Base-by-base conservation (phyloP, 2,113 vertebrate species). In the Bombycilla garrulus region DNA sequence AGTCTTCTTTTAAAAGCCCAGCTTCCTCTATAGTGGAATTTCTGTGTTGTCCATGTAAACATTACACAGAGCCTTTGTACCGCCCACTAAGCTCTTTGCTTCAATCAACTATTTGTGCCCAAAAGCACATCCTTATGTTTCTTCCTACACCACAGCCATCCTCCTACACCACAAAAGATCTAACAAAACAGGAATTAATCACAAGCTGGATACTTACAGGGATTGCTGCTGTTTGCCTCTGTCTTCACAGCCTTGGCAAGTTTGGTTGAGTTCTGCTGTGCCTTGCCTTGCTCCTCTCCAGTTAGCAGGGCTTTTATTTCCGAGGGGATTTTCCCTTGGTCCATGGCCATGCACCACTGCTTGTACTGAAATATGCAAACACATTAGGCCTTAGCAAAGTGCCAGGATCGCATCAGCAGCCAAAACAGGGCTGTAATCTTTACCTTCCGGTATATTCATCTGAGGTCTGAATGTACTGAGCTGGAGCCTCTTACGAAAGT, bases 331-430 rank as follows among this genome's bases (percentile, higher is more conserved):
- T 99, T 99, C 48, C 99, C 99, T 98, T 99, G 99, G 94, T 99
- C 99, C 99, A 99, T 99, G 24, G 99, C 99, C 44, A 98, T 97
- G 83, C 99, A 99, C 99, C 99, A 99, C 98, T 99, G 99, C 95
- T 99, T 99, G 96, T 99, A 99, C 99, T 99, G 97, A 84, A 96
- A 95, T 28, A 94, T 12, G 72, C 86, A 95, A 96, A 94, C 85
- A 90, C 50, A 88, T 78, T 29, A 89, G 61, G 53, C 83, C 74
- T 50, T 70, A 87, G 86, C 58, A 71, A 94, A 90, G 38, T 88
- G 89, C 86, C 89, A 91, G 92, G 66, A 92, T 67, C 90, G 83
- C 92, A 88, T 77, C 8, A 90, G 85, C 44, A 88, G 58, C 88
- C 86, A 95, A 86, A 88, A 74, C 62, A 73, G 45, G 81, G 57